phyloP scores from a whole-genome alignment of 2,113 vertebrate genomes.

The Scalopus aquaticus region DNA sequence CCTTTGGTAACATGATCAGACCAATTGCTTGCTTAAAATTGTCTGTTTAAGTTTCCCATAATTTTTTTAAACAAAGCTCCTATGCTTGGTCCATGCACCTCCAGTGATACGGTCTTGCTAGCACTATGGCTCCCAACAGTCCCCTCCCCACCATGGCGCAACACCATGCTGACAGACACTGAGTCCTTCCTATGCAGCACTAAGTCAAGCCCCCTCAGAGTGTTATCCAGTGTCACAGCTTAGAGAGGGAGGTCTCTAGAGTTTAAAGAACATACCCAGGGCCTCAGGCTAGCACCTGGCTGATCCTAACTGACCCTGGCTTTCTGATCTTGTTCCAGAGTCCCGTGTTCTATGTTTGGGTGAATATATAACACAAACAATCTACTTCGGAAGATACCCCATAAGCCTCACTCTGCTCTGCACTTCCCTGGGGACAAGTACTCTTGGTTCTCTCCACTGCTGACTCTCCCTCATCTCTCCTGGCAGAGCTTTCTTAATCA shows the following conservation, averaged over 20 bases:
- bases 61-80: neutral
- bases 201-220: neutral
- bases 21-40: neutral
- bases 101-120: neutral
- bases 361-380: accelerated
- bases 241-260: neutral
- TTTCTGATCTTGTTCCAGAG: neutral
- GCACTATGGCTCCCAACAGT: neutral
- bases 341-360: neutral
- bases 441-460: accelerated
- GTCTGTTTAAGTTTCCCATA: neutral
- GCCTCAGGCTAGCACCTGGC: neutral
- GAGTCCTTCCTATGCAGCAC: neutral
- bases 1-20: neutral
- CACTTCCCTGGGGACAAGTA: neutral
- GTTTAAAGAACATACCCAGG: neutral
- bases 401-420: neutral
- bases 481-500: neutral
- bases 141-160: neutral
- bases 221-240: neutral
- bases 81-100: neutral
- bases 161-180: neutral
- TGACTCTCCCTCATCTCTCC: neutral
- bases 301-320: neutral
- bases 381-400: neutral